Conservation (phyloP, 2,113 vertebrate genomes). For the Oophaga pumilio region DNA sequence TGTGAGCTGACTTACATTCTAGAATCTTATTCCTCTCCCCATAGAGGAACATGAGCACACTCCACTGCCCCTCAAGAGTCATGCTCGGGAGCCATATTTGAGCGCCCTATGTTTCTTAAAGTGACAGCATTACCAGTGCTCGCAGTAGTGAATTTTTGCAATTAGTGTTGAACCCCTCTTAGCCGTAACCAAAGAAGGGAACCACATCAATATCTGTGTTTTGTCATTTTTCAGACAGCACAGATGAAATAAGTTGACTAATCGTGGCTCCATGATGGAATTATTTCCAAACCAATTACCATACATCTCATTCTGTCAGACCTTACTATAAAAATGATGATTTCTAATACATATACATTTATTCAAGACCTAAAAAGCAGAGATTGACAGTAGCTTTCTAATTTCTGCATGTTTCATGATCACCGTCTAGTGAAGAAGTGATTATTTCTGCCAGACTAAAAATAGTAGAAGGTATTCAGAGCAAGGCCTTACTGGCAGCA, state of each 20-base stretch:
- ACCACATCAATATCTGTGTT: background rate
- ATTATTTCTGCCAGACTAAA: conserved; percentile 54
- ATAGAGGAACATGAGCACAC: too few species aligned
- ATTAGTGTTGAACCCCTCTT: background rate
- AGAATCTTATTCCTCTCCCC: too few species aligned
- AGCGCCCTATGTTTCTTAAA: too few species aligned
- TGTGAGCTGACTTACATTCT: too few species aligned
- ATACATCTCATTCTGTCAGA: background rate
- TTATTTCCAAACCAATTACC: conserved; percentile 26
- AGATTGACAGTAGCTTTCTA: conserved; percentile 27
- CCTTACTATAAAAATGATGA: background rate
- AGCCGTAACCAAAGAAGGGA: background rate
- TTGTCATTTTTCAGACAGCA: background rate
- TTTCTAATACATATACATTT: conserved; percentile 13
- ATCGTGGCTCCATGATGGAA: background rate
- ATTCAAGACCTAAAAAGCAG: conserved; percentile 6
- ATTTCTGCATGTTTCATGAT: conserved; percentile 41
- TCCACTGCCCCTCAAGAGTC: too few species aligned
- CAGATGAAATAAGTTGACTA: background rate
- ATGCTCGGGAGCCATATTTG: too few species aligned
- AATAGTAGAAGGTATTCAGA: conserved; percentile 39
- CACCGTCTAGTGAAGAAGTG: conserved; percentile 40
- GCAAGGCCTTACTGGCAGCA: conserved; percentile 24
- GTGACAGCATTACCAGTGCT: too few species aligned
- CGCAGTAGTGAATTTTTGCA: background rate